Percentiles rank a stretch among this genome's conserved stretches.
Conservation (phyloP, 2,888 invertebrate genomes). For the Eupithecia inturbata region DNA sequence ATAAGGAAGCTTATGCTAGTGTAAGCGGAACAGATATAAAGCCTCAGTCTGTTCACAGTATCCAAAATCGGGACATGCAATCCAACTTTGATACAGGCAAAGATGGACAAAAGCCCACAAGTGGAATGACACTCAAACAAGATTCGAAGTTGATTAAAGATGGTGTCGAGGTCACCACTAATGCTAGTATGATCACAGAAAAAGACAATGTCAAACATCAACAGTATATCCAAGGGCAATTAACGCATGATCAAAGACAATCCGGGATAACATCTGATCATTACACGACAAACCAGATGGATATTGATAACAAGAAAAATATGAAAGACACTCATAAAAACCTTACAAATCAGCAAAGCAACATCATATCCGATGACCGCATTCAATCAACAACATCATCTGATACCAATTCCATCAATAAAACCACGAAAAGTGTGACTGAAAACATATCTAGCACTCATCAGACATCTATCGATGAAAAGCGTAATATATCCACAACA, state of each 20-base stretch:
- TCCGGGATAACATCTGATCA: constrained; percentile 44
- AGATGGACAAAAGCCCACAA: constrained; percentile 76
- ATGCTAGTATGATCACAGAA: constrained; percentile 71
- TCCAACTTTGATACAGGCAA: constrained; percentile 84
- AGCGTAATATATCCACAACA: constrained; percentile 47
- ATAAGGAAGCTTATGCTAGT: constrained; percentile 82
- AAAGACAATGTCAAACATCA: constrained; percentile 73
- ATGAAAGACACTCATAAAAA: constrained; percentile 39
- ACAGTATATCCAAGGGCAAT: constrained; percentile 64
- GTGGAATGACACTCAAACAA: constrained; percentile 69
- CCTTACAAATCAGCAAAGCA: constrained; percentile 41
- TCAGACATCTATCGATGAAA: constrained; percentile 42
- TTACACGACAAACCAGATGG: constrained; percentile 34
- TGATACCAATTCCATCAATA: constrained; percentile 33
- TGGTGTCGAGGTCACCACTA: constrained; percentile 70
- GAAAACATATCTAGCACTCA: constrained; percentile 45
- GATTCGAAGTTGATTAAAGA: constrained; percentile 74
- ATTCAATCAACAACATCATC: constrained; percentile 44
- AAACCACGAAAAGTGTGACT: constrained; percentile 38
- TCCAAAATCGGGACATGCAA: constrained; percentile 81
- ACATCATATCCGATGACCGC: constrained; percentile 46
- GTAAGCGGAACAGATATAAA: constrained; percentile 84
- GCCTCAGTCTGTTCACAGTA: constrained; percentile 81
- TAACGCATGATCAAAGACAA: constrained; percentile 50
- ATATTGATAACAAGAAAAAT: constrained; percentile 42